phyloP scores from a whole-genome alignment of 2,797 vertebrate species.

The Urophycis tenuis region DNA sequence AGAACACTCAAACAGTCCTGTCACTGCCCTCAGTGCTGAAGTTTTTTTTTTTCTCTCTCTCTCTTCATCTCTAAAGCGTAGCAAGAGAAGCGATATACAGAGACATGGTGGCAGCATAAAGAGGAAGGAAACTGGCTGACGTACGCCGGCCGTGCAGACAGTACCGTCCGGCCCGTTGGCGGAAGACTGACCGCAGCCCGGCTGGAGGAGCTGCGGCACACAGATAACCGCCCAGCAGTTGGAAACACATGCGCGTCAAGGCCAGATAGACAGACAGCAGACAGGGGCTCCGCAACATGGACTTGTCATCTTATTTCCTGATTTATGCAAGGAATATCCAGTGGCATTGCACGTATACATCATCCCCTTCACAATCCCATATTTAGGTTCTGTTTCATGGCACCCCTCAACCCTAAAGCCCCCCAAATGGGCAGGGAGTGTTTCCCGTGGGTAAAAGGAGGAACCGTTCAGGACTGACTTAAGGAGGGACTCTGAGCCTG shows the following conservation, averaged over 20 bases:
- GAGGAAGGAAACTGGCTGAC: background rate
- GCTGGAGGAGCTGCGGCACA: constrained; percentile 29
- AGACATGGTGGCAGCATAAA: constrained; percentile 12
- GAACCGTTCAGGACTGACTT: too few relatives aligned
- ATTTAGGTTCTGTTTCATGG: background rate
- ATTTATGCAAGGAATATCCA: background rate
- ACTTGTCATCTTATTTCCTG: constrained; percentile 15
- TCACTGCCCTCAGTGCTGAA: constrained; percentile 20
- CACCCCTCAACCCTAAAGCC: too few relatives aligned
- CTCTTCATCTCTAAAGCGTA: constrained; percentile 22
- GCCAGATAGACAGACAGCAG: constrained; percentile 51
- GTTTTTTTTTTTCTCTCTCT: constrained; percentile 34
- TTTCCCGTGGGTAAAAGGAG: too few relatives aligned
- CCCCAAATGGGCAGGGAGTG: background rate
- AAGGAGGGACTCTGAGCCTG: too few relatives aligned
- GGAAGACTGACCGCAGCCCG: constrained; percentile 28
- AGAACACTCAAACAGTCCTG: constrained; percentile 34
- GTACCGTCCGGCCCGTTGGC: constrained; percentile 30
- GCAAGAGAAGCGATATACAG: constrained; percentile 45
- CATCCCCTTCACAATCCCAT: background rate
- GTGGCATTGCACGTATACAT: background rate
- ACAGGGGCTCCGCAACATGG: constrained; percentile 24
- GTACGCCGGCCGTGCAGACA: constrained; percentile 16
- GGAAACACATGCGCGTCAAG: constrained; percentile 61
- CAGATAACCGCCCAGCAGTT: constrained; percentile 39